Conservation (phyloP, 2,797 vertebrate species). For the Acipenser oxyrinchus region DNA sequence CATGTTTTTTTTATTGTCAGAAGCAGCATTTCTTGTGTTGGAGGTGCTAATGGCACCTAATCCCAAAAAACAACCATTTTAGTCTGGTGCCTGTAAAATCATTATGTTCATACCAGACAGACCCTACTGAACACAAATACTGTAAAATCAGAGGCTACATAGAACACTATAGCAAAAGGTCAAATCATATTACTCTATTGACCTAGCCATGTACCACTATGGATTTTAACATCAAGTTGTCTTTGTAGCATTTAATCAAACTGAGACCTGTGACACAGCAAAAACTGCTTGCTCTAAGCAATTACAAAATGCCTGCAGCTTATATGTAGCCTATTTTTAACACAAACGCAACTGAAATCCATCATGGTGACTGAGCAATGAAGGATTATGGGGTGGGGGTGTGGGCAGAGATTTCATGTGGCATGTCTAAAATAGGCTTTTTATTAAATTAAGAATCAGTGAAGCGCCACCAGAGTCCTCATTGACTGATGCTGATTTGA, state of each 20-base stretch:
- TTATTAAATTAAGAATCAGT: not conserved
- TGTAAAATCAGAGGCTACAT: conserved; percentile 28
- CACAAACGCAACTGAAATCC: not conserved
- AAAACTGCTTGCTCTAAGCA: not conserved
- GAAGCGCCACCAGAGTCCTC: not conserved
- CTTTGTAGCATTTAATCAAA: conserved; percentile 12
- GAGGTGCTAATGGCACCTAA: too few species aligned
- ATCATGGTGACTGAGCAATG: too few species aligned
- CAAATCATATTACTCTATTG: conserved; percentile 3
- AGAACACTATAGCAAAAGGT: conserved; percentile 16
- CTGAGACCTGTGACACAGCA: not conserved
- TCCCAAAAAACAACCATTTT: too few species aligned
- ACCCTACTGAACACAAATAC: conserved; percentile 25
- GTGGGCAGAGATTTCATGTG: too few species aligned
- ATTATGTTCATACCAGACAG: conserved; percentile 35
- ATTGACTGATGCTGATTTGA: not conserved
- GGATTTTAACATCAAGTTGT: conserved; percentile 20
- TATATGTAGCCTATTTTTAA: conserved; percentile 4
- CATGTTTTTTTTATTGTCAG: too few species aligned
- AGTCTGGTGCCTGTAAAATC: not conserved
- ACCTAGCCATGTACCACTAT: conserved; percentile 19
- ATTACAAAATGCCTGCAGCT: not conserved
- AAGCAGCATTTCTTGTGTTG: too few species aligned
- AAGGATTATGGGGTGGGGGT: too few species aligned
- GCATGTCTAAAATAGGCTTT: not conserved